Percentiles rank a stretch among this genome's conserved stretches.
Conservation (phyloP, 1,140 invertebrate species). For the Eupristina koningsbergeri region DNA sequence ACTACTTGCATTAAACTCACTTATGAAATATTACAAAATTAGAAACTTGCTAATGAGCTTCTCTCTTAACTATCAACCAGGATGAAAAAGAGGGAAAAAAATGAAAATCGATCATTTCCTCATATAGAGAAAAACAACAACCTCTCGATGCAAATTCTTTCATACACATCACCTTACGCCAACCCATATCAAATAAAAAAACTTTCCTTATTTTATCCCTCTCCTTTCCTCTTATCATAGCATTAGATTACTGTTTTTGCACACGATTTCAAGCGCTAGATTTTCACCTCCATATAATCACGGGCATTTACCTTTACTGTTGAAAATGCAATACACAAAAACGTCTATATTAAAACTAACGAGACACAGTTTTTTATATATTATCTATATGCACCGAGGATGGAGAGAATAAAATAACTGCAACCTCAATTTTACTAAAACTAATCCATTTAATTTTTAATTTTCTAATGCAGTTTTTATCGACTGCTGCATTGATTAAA, state of each 20-base stretch:
- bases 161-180: background rate
- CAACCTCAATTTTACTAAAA: background rate
- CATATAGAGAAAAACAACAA: background rate
- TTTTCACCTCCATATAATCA: background rate
- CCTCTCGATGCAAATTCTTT: constrained; percentile 11
- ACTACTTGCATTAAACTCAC: background rate
- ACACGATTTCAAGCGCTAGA: background rate
- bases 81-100: background rate
- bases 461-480: background rate
- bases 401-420: background rate
- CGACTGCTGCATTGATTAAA: background rate
- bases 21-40: constrained; percentile 15
- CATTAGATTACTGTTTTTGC: background rate
- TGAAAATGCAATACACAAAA: background rate
- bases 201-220: constrained; percentile 5
- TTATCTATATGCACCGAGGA: background rate
- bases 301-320: background rate
- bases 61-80: constrained; percentile 7
- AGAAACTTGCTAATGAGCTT: constrained; percentile 41
- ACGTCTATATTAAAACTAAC: background rate
- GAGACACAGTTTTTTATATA: background rate
- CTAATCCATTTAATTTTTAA: background rate
- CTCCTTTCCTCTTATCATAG: too few species aligned
- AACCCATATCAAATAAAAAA: constrained; percentile 12
- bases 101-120: constrained; percentile 34